Evolutionary conservation across 64 coral and sea anemone species (phyloP), one percentile per base, ranked within the genome.

Genomic region (Acropora tenuis): DNA sequence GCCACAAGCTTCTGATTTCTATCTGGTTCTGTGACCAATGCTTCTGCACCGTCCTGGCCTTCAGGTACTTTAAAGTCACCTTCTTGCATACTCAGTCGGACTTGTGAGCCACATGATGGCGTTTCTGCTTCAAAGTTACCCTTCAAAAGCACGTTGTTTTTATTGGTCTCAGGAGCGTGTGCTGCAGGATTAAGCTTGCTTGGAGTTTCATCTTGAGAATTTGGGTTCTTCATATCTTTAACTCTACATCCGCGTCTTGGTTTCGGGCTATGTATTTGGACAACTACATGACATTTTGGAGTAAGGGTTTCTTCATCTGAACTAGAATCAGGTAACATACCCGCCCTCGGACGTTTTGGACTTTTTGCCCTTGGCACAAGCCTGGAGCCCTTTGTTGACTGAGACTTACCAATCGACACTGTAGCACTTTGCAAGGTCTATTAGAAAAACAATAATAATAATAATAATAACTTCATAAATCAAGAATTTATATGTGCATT

Each of bases 301-400:
- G 41, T 50, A 3, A 71, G 2, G n/a, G 74, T 75, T 15, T 89
- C 80, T 45, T 90, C 92, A 47, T 78, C 92, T 71, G 92, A 71
- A 71, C 79, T 90, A 7, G 58, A 90, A 13, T 89, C 79, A 67
- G 13, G 2, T 12, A 0, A 12, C 47, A 17, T 20, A 84, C 19
- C 55, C 3, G 47, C 4, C 12, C 11, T 30, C 44, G 19, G 8
- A 45, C n/a, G 80, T 69, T 71, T 77, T 59, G 46, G 58, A 77
- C 47, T 47, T 10, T 50, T 69, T 40, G 5, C 20, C 77, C 67
- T 76, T 50, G 61, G 49, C 55, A 15, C 30, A 69, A 4, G 74
- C 8, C 78, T 20, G 4, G 78, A 80, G n/a, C 78, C 52, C 19
- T 12, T 1, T 13, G 40, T 9, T 41, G 8, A 44, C 13, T 82